Evolutionary conservation across 2,113 vertebrate genomes (phyloP).

Genomic region (Buteo buteo): DNA sequence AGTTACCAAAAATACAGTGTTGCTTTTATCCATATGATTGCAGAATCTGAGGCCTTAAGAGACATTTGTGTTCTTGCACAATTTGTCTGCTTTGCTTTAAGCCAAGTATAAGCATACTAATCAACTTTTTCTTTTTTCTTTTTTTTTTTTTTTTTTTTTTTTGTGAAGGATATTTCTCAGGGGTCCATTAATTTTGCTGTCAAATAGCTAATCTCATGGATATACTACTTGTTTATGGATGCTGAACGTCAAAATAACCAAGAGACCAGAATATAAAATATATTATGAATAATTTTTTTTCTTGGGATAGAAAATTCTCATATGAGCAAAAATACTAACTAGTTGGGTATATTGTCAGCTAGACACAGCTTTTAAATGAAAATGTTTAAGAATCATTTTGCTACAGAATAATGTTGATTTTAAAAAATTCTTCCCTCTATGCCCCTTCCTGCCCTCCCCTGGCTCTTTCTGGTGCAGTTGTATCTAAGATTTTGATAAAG

Average conservation of each 20-base stretch:
- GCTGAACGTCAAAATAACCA: slow-evolving; percentile 55
- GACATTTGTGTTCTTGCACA: not conserved
- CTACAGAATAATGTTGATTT: not conserved
- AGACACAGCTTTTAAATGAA: not conserved
- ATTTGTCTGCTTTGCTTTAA: slow-evolving; percentile 23
- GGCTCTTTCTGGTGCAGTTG: not conserved
- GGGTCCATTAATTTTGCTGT: slow-evolving; percentile 34
- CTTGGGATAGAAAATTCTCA: not conserved
- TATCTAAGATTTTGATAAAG: not conserved
- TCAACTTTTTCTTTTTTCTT: not conserved
- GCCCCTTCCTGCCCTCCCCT: not conserved
- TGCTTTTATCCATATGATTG: not conserved
- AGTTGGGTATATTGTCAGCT: not conserved
- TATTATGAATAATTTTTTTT: not conserved
- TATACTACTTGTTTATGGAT: slow-evolving; percentile 52
- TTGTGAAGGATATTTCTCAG: not conserved
- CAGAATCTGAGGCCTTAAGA: not conserved
- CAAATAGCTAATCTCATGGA: slow-evolving; percentile 36
- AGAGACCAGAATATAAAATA: not conserved
- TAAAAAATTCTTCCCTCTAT: not conserved
- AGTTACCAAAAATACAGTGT: not conserved
- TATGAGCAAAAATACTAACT: not conserved
- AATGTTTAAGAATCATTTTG: not conserved
- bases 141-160: no score
- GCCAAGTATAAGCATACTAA: not conserved